A percentile compares a stretch with the other conserved stretches of the same genome.
Conservation (phyloP, 2,113 vertebrate species). For the Trinectes maculatus region DNA sequence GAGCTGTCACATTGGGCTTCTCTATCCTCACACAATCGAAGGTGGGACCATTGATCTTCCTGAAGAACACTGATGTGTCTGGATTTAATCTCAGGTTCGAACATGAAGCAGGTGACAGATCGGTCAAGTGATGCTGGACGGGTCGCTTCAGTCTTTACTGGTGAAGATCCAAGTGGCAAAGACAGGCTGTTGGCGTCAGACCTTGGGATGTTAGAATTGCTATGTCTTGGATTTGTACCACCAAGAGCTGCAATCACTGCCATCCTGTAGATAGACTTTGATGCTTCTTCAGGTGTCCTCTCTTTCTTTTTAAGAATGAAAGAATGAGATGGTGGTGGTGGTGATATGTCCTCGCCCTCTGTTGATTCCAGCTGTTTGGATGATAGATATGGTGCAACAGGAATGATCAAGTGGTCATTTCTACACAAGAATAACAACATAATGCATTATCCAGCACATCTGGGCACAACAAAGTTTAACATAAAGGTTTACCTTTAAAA, state of each 20-base stretch:
- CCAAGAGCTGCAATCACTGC: constrained; percentile 76
- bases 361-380: constrained; percentile 9
- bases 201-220: not conserved
- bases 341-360: constrained; percentile 4
- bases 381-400: not conserved
- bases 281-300: constrained; percentile 71
- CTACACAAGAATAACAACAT: not conserved
- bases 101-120: not conserved
- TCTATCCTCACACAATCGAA: constrained; percentile 20
- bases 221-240: constrained; percentile 22
- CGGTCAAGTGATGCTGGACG: not conserved
- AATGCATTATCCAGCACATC: not conserved
- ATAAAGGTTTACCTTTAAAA: constrained; percentile 44
- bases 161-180: constrained; percentile 13
- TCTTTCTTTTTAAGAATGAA: constrained; percentile 62
- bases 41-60: not conserved
- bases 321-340: constrained; percentile 17
- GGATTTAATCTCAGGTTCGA: not conserved
- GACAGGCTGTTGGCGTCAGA: not conserved
- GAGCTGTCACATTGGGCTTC: constrained; percentile 4
- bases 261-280: constrained; percentile 74
- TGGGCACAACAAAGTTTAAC: not conserved
- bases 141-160: constrained; percentile 30
- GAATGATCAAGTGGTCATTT: not conserved
- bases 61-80: not conserved